These are phyloP conservation scores for Rhagonycha fulva DNA, from an alignment of 2,888 invertebrate genomes.

Conservation along the genomic window DNA sequence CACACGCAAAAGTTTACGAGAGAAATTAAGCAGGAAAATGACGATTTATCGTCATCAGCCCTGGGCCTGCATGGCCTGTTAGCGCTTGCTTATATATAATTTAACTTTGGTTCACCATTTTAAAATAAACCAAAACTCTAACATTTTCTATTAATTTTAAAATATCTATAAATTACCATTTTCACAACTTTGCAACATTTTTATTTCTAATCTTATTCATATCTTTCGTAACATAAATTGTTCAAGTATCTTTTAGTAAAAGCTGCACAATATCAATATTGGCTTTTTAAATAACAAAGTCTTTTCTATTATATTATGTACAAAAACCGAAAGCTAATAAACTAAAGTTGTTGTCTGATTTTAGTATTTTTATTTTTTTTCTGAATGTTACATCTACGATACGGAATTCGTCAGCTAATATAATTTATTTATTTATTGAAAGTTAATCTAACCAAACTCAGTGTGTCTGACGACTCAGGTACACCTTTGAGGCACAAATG, in stretches of 20 bases:
- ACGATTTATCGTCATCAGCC: too few relatives aligned
- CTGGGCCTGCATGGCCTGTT: too few relatives aligned
- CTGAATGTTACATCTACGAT: not conserved
- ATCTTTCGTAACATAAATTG: not conserved
- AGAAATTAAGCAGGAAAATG: too few relatives aligned
- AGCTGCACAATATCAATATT: not conserved
- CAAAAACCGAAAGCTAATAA: not conserved
- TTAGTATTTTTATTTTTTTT: not conserved
- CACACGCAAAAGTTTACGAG: too few relatives aligned
- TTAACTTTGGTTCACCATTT: not conserved
- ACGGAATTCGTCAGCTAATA: not conserved
- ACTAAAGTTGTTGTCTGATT: not conserved
- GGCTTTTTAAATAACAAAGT: not conserved
- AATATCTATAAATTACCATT: not conserved
- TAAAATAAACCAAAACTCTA: not conserved
- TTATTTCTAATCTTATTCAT: not conserved
- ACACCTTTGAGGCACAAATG: too few relatives aligned
- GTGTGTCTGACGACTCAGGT: too few relatives aligned
- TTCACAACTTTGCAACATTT: not conserved
- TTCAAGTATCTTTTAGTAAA: not conserved
- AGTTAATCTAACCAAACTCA: too few relatives aligned
- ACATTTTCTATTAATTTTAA: not conserved
- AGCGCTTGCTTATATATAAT: too few relatives aligned
- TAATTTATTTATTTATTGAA: too few relatives aligned
- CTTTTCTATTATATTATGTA: not conserved